phyloP scores from a whole-genome alignment of 1,140 invertebrate genomes.

The Tetramorium simillimum region DNA sequence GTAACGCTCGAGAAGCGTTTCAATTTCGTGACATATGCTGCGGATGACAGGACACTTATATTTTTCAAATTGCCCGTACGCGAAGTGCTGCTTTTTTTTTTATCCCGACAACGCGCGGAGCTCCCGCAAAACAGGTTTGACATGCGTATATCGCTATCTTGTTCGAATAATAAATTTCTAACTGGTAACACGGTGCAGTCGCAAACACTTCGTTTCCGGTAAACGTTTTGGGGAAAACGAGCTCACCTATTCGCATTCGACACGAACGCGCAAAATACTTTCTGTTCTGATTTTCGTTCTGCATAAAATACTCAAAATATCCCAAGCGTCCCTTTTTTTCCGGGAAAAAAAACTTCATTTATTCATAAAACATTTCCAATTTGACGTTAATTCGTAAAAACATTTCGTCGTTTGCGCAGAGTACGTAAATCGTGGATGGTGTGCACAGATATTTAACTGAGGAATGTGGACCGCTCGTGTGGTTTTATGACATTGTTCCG shows the following conservation, averaged over 20 bases:
- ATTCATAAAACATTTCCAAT: constrained; percentile 21
- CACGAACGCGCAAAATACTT: background rate
- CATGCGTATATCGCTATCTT: constrained; percentile 42
- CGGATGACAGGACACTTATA: constrained; percentile 58
- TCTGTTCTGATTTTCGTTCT: background rate
- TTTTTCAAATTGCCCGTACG: constrained; percentile 57
- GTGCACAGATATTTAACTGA: constrained; percentile 38
- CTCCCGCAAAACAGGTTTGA: constrained; percentile 37
- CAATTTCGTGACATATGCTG: constrained; percentile 59
- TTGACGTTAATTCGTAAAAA: constrained; percentile 22
- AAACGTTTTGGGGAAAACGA: constrained; percentile 20
- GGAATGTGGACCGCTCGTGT: constrained; percentile 31
- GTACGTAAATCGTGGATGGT: constrained; percentile 25
- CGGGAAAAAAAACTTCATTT: background rate
- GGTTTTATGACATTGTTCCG: constrained; percentile 58
- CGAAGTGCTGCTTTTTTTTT: constrained; percentile 39
- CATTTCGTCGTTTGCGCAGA: background rate
- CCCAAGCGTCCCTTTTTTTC: background rate
- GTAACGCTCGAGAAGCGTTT: constrained; percentile 53
- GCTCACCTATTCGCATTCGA: background rate
- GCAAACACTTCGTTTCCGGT: background rate
- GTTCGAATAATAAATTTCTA: constrained; percentile 55
- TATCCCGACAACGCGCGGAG: constrained; percentile 28
- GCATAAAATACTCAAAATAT: constrained; percentile 25
- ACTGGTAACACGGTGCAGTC: constrained; percentile 30